Evolutionary conservation across 2,797 vertebrate genomes (phyloP), one percentile per base, ranked within the genome.

Genomic region (Lithobates pipiens): DNA sequence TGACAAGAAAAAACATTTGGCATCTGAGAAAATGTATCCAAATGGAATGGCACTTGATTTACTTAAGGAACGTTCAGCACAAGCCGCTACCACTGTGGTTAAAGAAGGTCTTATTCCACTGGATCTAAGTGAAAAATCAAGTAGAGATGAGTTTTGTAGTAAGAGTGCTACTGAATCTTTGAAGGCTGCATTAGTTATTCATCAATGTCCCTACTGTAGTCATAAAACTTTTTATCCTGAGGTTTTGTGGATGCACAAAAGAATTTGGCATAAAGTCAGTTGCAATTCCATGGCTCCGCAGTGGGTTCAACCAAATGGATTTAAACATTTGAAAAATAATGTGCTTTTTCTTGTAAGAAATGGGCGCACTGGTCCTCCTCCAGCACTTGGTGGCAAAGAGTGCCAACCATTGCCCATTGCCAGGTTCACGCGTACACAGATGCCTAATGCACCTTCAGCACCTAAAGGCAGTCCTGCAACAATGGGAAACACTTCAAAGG

Each of bases 181-280:
- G 67, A 93, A 94, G 84, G 94, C 94, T 63, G 92, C 92, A 76
- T 93, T 97, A 90, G 91, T 96, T 61, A 91, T 93, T 79, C 97
- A 99, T 90, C 95, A 94, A 0, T 99, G 98, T 77, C 96, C 97
- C 21, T 99, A 97, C 92, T 99, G 98, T 89, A 94, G 93, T 86
- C 96, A 99, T 89, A 95, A 95, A 80, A 96, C 96, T 32, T 95
- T 93, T 89, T 99, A 99, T 91, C 98, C 97, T 1, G 98, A 99
- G 89, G 98, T 99, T 23, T 95, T 99, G 86, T 99, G 98, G 98
- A 97, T 99, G 93, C 98, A 99, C 89, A 97, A 98, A 91, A 95
- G 96, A 65, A 93, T 99, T 87, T 95, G 96, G 85, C 98, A 99
- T 95, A 96, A 94, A 89, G 95, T 99, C 88, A 97, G 96, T 89